These are phyloP conservation scores for Platycheirus rosarum DNA, from an alignment of 2,888 invertebrate genomes.

Conservation along the genomic window DNA sequence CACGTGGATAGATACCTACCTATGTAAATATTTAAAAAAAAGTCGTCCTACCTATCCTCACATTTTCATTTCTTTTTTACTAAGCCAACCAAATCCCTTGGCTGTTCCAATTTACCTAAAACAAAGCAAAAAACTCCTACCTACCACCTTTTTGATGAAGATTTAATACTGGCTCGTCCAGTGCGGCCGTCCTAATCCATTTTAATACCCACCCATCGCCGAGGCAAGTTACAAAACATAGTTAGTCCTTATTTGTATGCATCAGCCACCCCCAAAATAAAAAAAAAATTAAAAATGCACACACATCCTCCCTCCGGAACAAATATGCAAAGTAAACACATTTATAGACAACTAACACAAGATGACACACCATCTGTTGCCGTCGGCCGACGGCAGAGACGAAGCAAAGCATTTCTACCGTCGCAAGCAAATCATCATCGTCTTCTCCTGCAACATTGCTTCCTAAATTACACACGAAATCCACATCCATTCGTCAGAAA, in stretches of 20 bases:
- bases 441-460: too few species aligned
- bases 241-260: slow-evolving; percentile 59
- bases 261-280: slow-evolving; percentile 60
- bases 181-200: slow-evolving; percentile 59
- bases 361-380: slow-evolving; percentile 65
- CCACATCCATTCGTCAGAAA: slow-evolving; percentile 70
- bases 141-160: slow-evolving; percentile 49
- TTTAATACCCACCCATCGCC: slow-evolving; percentile 64
- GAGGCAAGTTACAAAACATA: slow-evolving; percentile 10
- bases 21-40: neutral
- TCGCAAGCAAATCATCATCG: slow-evolving; percentile 70
- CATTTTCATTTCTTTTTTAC: slow-evolving; percentile 4
- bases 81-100: slow-evolving; percentile 27
- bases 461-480: slow-evolving; percentile 62
- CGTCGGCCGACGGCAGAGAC: slow-evolving; percentile 48
- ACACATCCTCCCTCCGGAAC: slow-evolving; percentile 45
- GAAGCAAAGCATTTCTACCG: slow-evolving; percentile 34
- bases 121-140: slow-evolving; percentile 4
- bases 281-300: neutral
- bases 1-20: neutral
- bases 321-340: slow-evolving; percentile 73
- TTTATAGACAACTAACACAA: slow-evolving; percentile 45
- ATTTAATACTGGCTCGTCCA: slow-evolving; percentile 60
- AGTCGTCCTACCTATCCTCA: neutral
- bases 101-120: slow-evolving; percentile 4